Evolutionary conservation across 2,888 invertebrate genomes (phyloP), one percentile per base, ranked within the genome.

Genomic region (Hylaea fasciaria): DNA sequence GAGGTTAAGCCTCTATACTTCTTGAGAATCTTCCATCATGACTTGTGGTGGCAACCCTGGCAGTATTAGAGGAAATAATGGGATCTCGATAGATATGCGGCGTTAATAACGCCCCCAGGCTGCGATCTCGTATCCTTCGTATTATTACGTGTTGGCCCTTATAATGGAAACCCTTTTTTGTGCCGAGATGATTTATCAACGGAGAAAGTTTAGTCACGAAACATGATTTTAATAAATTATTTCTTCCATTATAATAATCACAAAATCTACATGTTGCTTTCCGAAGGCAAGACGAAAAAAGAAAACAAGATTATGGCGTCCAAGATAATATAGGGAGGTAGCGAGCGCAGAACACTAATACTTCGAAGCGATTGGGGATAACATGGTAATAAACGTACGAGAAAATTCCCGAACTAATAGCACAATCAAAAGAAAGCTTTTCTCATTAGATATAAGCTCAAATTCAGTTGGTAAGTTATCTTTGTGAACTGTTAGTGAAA

Each of bases 31-130:
- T 22, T 22, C 5, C 22, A 22, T 22, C 22, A 22, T 5, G n/a
- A 22, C 11, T 17, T 17, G 12, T 37, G 17, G 17, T 53, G 60
- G 67, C 65, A 60, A 57, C 68, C 68, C 65, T 66, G 65, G 50
- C 57, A 49, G 57, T 60, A 63, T 73, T 68, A 67, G 65, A 70
- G 70, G 68, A 69, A 73, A 70, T 76, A 76, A 71, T 73, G 69
- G 64, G 68, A 69, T 69, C 61, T 54, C 54, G 50, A 64, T 50
- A 62, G 70, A 68, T 71, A 72, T 58, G 59, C 63, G 48, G 46
- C 41, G 56, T 67, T 71, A 75, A 73, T 70, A 66, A 71, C 64
- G 43, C 61, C 61, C 66, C 63, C 62, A 64, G 40, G 32, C 60
- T 47, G 57, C 64, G 63, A 67, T 69, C 63, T 68, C 68, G 40